Evolutionary conservation across 1,140 invertebrate species (phyloP).

Genomic region (Drosophila arawakana): DNA sequence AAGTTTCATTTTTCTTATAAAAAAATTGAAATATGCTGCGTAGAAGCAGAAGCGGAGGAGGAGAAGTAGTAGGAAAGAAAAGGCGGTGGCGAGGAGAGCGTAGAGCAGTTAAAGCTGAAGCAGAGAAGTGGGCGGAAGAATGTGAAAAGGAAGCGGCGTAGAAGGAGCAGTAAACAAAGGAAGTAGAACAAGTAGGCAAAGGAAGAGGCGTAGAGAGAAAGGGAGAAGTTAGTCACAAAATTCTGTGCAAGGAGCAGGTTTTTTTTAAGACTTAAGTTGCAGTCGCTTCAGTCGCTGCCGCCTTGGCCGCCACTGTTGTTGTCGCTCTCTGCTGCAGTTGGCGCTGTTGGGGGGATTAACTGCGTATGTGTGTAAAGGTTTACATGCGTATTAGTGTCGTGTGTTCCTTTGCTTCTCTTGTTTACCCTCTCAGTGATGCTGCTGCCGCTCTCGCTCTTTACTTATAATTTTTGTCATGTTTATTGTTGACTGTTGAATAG

Average conservation of each 20-base stretch:
- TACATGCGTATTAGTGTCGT: background rate
- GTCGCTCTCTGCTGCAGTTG: conserved; percentile 26
- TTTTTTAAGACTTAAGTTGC: conserved; percentile 34
- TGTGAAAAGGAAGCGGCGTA: no score
- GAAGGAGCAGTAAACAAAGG: no score
- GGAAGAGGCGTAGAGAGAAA: background rate
- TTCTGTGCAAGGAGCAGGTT: conserved; percentile 67
- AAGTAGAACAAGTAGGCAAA: no score
- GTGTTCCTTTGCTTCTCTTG: background rate
- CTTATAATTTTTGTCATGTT: background rate
- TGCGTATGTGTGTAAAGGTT: conserved; percentile 29
- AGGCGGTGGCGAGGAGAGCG: conserved; percentile 3
- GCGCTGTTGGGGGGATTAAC: conserved; percentile 55
- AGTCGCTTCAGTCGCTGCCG: background rate
- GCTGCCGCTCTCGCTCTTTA: background rate
- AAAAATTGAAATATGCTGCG: conserved; percentile 11
- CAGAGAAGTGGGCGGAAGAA: no score
- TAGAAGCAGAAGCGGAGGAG: conserved; percentile 9
- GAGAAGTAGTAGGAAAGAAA: background rate
- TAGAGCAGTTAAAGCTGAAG: no score
- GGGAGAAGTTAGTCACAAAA: conserved; percentile 13
- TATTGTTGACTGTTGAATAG: background rate
- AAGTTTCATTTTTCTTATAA: conserved; percentile 4
- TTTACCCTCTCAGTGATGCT: background rate
- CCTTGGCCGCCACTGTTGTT: conserved; percentile 2